Conservation (phyloP, 2,888 invertebrate genomes). For the Eupithecia exiguata region DNA sequence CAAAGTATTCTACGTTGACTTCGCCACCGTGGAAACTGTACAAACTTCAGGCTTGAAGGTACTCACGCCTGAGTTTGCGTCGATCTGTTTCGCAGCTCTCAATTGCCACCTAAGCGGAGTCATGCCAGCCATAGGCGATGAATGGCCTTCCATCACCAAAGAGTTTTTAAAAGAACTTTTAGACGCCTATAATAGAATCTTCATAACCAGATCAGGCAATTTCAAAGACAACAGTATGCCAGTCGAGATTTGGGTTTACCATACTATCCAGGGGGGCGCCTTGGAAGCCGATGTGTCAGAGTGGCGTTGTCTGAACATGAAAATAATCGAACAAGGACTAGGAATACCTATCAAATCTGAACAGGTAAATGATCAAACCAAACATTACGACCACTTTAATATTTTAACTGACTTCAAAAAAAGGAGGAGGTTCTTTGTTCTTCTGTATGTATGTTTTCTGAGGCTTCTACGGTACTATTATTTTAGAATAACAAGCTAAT, state of each 20-base stretch:
- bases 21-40: constrained; percentile 82
- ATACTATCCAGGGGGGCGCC: constrained; percentile 84
- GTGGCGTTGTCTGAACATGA: constrained; percentile 86
- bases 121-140: constrained; percentile 86
- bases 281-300: constrained; percentile 86
- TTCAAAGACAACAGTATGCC: constrained; percentile 80
- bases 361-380: constrained; percentile 49
- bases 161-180: constrained; percentile 84
- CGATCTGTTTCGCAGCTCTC: constrained; percentile 83
- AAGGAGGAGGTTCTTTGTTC: no score
- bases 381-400: not conserved
- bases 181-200: constrained; percentile 76
- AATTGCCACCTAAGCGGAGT: constrained; percentile 88
- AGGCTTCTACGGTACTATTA: no score
- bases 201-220: constrained; percentile 82
- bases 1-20: constrained; percentile 87
- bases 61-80: constrained; percentile 78
- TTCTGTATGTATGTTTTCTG: no score
- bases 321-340: constrained; percentile 86
- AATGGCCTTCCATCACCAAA: constrained; percentile 85
- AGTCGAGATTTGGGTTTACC: constrained; percentile 87
- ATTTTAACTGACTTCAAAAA: not conserved
- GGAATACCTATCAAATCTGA: constrained; percentile 75
- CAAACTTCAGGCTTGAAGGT: constrained; percentile 73
- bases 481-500: no score